Percentiles rank a stretch among this genome's conserved stretches.
These are phyloP conservation scores for Anodontia alba DNA, from an alignment of 2,888 invertebrate genomes.

Conservation along the genomic window DNA sequence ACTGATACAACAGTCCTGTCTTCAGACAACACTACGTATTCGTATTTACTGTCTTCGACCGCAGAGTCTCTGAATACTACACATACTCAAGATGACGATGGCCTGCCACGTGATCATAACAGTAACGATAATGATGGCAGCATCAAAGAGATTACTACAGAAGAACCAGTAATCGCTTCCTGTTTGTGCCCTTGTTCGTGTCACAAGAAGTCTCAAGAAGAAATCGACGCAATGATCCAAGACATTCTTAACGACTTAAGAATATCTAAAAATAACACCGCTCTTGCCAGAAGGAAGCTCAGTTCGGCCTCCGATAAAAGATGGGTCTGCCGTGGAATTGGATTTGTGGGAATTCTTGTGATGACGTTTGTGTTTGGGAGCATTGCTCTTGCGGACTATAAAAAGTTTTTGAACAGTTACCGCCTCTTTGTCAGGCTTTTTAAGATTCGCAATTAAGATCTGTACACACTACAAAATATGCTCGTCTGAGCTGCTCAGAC, in stretches of 20 bases:
- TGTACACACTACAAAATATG: too few relatives aligned
- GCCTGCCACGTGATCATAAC: too few relatives aligned
- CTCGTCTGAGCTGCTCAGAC: too few relatives aligned
- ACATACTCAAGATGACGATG: too few relatives aligned
- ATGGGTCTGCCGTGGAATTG: constrained; percentile 39
- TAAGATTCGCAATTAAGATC: not conserved
- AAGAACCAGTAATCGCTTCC: not conserved
- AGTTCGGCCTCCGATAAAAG: constrained; percentile 39
- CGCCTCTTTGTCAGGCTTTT: not conserved
- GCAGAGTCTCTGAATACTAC: too few relatives aligned
- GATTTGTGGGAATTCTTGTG: constrained; percentile 35
- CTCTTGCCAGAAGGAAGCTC: constrained; percentile 28
- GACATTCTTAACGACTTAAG: constrained; percentile 19
- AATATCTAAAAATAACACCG: constrained; percentile 10
- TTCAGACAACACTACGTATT: too few relatives aligned
- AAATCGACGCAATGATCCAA: constrained; percentile 10
- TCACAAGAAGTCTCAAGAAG: constrained; percentile 7
- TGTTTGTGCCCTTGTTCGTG: constrained; percentile 33
- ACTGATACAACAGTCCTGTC: too few relatives aligned
- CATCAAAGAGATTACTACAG: too few relatives aligned
- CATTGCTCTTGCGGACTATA: constrained; percentile 38
- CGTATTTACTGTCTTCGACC: too few relatives aligned
- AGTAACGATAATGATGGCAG: too few relatives aligned
- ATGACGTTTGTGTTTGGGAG: constrained; percentile 44
- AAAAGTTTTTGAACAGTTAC: not conserved